Percentiles rank a stretch among this genome's conserved stretches.
Evolutionary conservation across 2,888 invertebrate species (phyloP).

Genomic region (Fragum sueziense): DNA sequence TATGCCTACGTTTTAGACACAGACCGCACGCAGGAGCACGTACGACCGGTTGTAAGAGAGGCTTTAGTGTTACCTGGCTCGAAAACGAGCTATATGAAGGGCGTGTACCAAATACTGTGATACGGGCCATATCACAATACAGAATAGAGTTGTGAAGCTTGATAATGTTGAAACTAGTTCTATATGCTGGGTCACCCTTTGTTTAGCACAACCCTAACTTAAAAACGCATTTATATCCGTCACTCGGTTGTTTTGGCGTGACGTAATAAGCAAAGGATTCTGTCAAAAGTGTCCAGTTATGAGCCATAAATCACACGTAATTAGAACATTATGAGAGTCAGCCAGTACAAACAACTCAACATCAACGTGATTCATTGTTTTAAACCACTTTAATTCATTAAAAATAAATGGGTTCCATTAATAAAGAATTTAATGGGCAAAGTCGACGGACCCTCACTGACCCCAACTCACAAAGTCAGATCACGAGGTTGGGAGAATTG

Average conservation of each 20-base stretch:
- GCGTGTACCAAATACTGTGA: no score
- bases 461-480: neutral
- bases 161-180: no score
- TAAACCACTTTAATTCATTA: conserved; percentile 12
- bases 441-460: neutral
- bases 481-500: no score
- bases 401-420: conserved; percentile 12
- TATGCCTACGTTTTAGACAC: no score
- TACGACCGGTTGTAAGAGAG: no score
- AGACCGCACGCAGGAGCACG: no score
- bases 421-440: conserved; percentile 8
- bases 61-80: no score
- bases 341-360: conserved; percentile 38
- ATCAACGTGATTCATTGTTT: conserved; percentile 15
- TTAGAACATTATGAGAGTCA: conserved; percentile 49
- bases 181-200: neutral
- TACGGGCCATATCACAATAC: no score
- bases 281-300: conserved; percentile 40
- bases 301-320: conserved; percentile 52
- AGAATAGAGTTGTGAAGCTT: no score
- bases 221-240: conserved; percentile 48
- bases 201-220: neutral
- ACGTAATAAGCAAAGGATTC: conserved; percentile 48
- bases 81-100: no score
- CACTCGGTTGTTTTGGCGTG: conserved; percentile 51